Conservation (phyloP, 1,140 invertebrate species). For the Drosophila ogumai region DNA sequence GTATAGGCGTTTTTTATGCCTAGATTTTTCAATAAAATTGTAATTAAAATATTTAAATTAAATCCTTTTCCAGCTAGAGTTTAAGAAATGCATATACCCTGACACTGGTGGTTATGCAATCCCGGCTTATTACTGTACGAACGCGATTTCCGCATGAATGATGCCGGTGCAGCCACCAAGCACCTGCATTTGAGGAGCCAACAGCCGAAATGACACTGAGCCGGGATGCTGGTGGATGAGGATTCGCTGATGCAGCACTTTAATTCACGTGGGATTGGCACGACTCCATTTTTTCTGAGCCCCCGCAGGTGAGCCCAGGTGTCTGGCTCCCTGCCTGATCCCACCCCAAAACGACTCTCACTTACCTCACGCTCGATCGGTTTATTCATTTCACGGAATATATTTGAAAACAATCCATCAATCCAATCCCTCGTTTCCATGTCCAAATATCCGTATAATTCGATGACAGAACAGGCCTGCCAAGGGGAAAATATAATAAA, state of each 20-base stretch:
- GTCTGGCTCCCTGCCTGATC: constrained; percentile 5
- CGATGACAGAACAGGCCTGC: constrained; percentile 93
- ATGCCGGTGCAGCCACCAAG: constrained; percentile 45
- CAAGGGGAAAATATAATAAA: constrained; percentile 4
- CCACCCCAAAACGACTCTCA: constrained; percentile 14
- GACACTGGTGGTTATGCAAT: constrained; percentile 48
- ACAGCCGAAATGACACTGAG: constrained; percentile 38
- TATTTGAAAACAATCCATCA: constrained; percentile 95
- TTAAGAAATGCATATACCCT: neutral
- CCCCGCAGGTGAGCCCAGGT: constrained; percentile 14
- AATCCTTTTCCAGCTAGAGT: neutral
- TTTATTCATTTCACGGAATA: constrained; percentile 95
- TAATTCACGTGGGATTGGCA: constrained; percentile 55
- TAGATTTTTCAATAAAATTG: neutral
- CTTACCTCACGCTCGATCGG: constrained; percentile 87
- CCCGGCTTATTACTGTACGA: constrained; percentile 71
- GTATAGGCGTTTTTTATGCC: no score
- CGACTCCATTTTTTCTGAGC: constrained; percentile 10
- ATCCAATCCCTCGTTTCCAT: constrained; percentile 95
- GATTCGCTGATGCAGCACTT: constrained; percentile 57
- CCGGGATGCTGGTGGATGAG: constrained; percentile 8
- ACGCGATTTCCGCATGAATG: constrained; percentile 69
- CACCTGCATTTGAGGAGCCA: constrained; percentile 30
- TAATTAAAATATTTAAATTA: neutral
- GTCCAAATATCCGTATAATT: constrained; percentile 95